Base-by-base conservation (phyloP, 1,140 invertebrate species). In the Drosophila pachea region DNA sequence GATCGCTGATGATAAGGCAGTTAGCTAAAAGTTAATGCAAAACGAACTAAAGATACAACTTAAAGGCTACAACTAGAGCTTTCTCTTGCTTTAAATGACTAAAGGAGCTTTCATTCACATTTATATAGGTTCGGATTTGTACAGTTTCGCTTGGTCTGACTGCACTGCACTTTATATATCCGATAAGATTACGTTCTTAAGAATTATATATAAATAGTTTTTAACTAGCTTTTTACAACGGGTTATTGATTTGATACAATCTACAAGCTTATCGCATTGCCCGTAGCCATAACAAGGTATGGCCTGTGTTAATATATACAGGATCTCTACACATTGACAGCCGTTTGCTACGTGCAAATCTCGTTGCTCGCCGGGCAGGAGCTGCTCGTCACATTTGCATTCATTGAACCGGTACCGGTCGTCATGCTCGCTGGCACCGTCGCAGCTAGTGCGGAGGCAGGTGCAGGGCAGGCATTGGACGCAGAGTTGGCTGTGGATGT, bases 91-190 rank as follows among this genome's bases (percentile, higher is more conserved):
- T 59, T 84, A 74, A 68, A 59, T 63, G 60, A 79, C 73, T 84
- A 84, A 84, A 84, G 79, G 79, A 83, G 78, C 75, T 83, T 83
- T 83, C 79, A 83, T 84, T 84, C 70, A 76, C 76, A 74, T 73
- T 82, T 82, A 43, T 69, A 63, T 72, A 62, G 56, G 52, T 68
- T 58, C 42, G 22, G 64, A 53, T 36, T 14, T 11, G 45, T 68
- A 43, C 58, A 69, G 62, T 63, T 36, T 8, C 50, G 43, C 11
- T 35, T 61, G 14, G 22, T 36, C 31, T 16, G 53, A 59, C 54
- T 66, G 14, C 54, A 70, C 61, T 33, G 53, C n/a, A 22, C 22
- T 22, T 43, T 7, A 47, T 35, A 48, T 47, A 29, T 56, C 40
- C 56, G 40, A 16, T 56, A 36, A 49, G 54, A 22, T 66, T 68